phyloP scores from a whole-genome alignment of 2,797 vertebrate genomes.

The Sarcophilus harrisii region DNA sequence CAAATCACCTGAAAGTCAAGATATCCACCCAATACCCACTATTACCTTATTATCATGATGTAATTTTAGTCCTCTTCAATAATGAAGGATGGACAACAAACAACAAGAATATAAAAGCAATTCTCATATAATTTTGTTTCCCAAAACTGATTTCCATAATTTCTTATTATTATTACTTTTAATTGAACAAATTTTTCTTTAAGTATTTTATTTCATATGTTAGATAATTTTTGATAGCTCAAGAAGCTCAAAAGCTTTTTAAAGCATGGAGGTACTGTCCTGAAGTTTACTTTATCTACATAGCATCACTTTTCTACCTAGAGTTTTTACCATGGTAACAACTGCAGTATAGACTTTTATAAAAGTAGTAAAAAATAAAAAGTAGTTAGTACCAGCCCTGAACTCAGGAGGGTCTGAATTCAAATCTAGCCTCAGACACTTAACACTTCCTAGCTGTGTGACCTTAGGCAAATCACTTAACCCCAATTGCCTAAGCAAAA shows the following conservation, averaged over 20 bases:
- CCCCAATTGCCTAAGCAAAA: too few relatives aligned
- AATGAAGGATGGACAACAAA: neutral
- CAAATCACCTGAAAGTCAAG: too few relatives aligned
- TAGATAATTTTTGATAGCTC: neutral
- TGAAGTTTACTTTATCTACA: neutral
- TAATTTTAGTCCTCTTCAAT: too few relatives aligned
- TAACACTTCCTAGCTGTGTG: too few relatives aligned
- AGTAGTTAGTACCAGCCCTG: too few relatives aligned
- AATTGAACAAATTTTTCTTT: neutral
- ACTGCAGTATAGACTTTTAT: neutral
- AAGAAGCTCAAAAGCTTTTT: neutral
- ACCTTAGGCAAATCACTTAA: too few relatives aligned
- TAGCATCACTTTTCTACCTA: neutral
- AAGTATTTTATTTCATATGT: neutral
- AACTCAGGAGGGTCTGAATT: too few relatives aligned
- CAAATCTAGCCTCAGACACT: too few relatives aligned
- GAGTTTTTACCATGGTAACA: neutral
- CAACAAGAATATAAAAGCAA: too few relatives aligned
- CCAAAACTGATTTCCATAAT: neutral
- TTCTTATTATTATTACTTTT: neutral
- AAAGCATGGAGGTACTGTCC: neutral
- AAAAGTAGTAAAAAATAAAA: neutral
- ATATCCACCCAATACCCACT: too few relatives aligned
- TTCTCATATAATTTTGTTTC: too few relatives aligned
- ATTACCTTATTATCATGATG: too few relatives aligned